phyloP scores from a whole-genome alignment of 1,140 invertebrate genomes.

The Episyrphus balteatus region DNA sequence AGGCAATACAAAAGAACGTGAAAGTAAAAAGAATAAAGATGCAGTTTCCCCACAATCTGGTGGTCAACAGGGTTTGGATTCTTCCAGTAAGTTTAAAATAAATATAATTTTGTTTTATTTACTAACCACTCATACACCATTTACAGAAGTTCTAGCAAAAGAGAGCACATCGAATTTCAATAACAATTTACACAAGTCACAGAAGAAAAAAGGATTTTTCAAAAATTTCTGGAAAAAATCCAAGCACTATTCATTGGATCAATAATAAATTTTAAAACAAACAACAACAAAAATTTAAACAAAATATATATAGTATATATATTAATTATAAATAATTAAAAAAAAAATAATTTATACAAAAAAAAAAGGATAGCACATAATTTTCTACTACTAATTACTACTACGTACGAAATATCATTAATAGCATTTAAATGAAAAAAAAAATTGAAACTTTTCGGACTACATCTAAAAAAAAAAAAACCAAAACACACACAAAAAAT shows the following conservation, averaged over 20 bases:
- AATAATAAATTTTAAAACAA: too few relatives aligned
- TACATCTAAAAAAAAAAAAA: not conserved
- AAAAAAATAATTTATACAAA: not conserved
- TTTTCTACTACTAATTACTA: not conserved
- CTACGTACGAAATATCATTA: not conserved
- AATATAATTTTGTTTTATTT: not conserved
- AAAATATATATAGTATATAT: slow-evolving; percentile 4
- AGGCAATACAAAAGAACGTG: too few relatives aligned
- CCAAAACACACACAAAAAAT: too few relatives aligned
- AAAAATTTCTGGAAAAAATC: slow-evolving; percentile 73
- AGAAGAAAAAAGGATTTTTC: slow-evolving; percentile 73
- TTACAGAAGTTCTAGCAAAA: not conserved
- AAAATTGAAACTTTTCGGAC: not conserved
- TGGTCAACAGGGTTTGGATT: not conserved
- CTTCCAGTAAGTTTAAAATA: not conserved
- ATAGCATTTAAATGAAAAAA: not conserved
- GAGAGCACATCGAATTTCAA: not conserved
- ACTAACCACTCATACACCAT: not conserved
- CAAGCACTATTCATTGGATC: slow-evolving; percentile 69
- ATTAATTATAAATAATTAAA: not conserved
- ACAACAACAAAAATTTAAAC: slow-evolving; percentile 2
- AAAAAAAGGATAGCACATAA: slow-evolving; percentile 1
- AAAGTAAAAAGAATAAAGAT: too few relatives aligned
- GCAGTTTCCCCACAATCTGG: not conserved
- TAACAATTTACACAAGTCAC: slow-evolving; percentile 40